Percentiles rank a stretch among this genome's conserved stretches.
Conservation (phyloP, 2,113 vertebrate genomes). For the Neodon shergylaensis region DNA sequence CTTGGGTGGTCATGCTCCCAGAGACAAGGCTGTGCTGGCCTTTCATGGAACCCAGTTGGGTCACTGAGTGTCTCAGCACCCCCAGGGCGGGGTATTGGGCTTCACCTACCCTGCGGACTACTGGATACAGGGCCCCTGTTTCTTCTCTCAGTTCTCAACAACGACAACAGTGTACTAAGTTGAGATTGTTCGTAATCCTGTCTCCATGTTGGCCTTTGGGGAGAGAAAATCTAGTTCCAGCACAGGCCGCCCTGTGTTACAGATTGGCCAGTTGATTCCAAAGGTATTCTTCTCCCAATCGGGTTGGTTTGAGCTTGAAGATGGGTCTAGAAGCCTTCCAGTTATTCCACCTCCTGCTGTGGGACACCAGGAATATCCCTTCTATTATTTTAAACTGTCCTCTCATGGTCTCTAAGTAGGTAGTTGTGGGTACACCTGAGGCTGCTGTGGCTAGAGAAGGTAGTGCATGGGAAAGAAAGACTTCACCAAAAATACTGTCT, state of each 20-base stretch:
- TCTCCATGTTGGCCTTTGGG: neutral
- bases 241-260: no score
- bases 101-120: neutral
- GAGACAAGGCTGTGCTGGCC: fast-evolving
- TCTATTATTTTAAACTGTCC: neutral
- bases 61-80: fast-evolving
- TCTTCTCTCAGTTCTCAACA: neutral
- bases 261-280: neutral
- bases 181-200: neutral
- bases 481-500: neutral
- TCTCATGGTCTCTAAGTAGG: neutral
- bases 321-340: neutral
- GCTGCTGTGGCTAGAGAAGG: neutral
- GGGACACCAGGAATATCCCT: neutral
- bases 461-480: neutral
- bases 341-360: neutral
- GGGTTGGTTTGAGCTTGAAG: neutral
- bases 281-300: neutral
- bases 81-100: fast-evolving
- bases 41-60: neutral
- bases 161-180: no score
- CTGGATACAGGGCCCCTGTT: neutral
- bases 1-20: neutral
- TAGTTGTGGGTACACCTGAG: fast-evolving
- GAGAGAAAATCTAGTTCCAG: neutral